These are phyloP conservation scores for Rotaria sp. DNA, from an alignment of 2,888 invertebrate genomes.

Conservation along the genomic window DNA sequence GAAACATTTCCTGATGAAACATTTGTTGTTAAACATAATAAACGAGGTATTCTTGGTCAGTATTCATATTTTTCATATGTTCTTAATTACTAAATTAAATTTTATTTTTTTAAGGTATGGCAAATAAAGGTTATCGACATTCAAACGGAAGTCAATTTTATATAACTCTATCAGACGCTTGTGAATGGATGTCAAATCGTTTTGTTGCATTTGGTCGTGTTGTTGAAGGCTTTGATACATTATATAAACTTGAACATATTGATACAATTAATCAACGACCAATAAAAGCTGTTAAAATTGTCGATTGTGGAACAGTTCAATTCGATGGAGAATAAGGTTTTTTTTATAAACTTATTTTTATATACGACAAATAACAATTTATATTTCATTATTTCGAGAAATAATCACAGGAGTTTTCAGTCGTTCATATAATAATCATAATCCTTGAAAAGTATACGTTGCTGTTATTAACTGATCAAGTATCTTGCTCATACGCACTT, in stretches of 20 bases:
- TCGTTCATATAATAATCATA: neutral
- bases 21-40: constrained; percentile 64
- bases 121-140: constrained; percentile 64
- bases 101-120: constrained; percentile 59
- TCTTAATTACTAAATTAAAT: no score
- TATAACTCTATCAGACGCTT: constrained; percentile 63
- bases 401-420: neutral
- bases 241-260: constrained; percentile 62
- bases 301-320: constrained; percentile 47
- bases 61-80: neutral
- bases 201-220: constrained; percentile 70
- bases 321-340: neutral
- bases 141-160: constrained; percentile 68
- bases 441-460: neutral
- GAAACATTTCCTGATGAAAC: constrained; percentile 62
- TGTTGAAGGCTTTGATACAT: constrained; percentile 63
- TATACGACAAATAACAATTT: neutral
- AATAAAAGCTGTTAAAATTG: constrained; percentile 48
- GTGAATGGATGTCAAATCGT: constrained; percentile 58
- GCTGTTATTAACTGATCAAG: neutral
- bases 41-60: constrained; percentile 51
- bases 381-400: neutral
- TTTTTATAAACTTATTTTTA: neutral
- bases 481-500: neutral
- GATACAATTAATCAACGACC: constrained; percentile 65